Base-by-base conservation (phyloP, 2,113 vertebrate genomes). In the Crotalus helleri region DNA sequence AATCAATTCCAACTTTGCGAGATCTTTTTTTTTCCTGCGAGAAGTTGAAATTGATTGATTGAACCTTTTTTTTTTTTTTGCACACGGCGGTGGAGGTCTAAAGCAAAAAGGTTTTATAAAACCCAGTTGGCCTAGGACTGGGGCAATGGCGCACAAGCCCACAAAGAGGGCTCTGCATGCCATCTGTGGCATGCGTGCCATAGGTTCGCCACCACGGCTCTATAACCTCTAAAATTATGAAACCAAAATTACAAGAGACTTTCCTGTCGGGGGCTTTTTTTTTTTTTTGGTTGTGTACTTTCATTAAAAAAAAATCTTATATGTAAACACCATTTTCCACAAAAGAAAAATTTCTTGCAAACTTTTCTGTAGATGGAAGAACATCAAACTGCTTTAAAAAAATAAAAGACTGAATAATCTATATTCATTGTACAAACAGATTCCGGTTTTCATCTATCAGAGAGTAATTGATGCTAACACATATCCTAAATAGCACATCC, bases 221-320 rank as follows among this genome's bases (percentile, higher is more conserved):
- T 87, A 17, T 92, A 89, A 90, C 21, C 15, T 49, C 81, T 90
- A 55, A 46, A 85, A 90, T 39, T 90, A 57, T 92, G 59, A 87
- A 58, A 59, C 3, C 44, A 90, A 88, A 46, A 74, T 90, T 92
- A 94, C 58, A 94, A 87, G 69, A 90, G 26, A 87, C 33, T 54
- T 92, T 49, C 29, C 85, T 74, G 15, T 49, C 15, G 26, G 11
- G 29, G 26, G 26, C 74, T 93, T 51, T 49, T 10, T 39, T 39
- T 39, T 57, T 87, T 57, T 87, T 90, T 90, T 90, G 88, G 24
- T 33, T 69, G 85, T 74, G 51, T 86, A 19, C 81, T 69, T 89
- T 57, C 53, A 58, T 49, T 57, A 19, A 57, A 26, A 87, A 51
- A 74, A 17, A 26, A 39, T 58, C 49, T n/a, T 90, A 54, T 9